Percentiles rank a stretch among this genome's conserved stretches.
These are phyloP conservation scores for Opisthograptis luteolata DNA, from an alignment of 2,888 invertebrate genomes.

Conservation along the genomic window DNA sequence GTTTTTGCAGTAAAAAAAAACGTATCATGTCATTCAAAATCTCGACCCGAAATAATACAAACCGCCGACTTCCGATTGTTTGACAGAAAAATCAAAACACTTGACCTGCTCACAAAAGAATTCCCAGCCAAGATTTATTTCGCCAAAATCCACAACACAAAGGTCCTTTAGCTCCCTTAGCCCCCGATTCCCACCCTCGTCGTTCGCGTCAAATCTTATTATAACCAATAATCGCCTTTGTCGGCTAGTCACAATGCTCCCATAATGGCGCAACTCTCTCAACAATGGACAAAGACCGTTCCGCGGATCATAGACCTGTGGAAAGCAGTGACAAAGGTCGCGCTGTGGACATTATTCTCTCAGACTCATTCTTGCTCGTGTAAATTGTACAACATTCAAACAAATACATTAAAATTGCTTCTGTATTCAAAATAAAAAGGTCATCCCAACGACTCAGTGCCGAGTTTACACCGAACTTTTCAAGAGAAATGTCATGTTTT, in stretches of 20 bases:
- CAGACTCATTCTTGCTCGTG: not conserved
- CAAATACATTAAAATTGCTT: too few species aligned
- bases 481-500: too few species aligned
- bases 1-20: too few species aligned
- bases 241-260: conserved; percentile 50
- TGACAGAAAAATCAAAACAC: conserved; percentile 9
- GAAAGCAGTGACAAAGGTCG: conserved; percentile 5
- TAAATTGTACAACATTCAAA: too few species aligned
- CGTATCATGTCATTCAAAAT: too few species aligned
- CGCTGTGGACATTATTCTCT: not conserved
- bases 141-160: conserved; percentile 38
- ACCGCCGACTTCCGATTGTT: conserved; percentile 1
- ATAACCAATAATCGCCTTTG: conserved; percentile 62
- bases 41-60: not conserved
- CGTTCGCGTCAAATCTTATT: conserved; percentile 50
- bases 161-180: conserved; percentile 30
- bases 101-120: conserved; percentile 20
- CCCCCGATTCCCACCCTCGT: conserved; percentile 23
- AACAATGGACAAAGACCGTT: conserved; percentile 45
- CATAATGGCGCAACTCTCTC: conserved; percentile 45
- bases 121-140: conserved; percentile 36
- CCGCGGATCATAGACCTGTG: conserved; percentile 1
- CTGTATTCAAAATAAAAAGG: too few species aligned
- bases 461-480: too few species aligned
- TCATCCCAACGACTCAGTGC: too few species aligned